Conservation (phyloP, 2,113 vertebrate species). For the Synodontis membranacea region DNA sequence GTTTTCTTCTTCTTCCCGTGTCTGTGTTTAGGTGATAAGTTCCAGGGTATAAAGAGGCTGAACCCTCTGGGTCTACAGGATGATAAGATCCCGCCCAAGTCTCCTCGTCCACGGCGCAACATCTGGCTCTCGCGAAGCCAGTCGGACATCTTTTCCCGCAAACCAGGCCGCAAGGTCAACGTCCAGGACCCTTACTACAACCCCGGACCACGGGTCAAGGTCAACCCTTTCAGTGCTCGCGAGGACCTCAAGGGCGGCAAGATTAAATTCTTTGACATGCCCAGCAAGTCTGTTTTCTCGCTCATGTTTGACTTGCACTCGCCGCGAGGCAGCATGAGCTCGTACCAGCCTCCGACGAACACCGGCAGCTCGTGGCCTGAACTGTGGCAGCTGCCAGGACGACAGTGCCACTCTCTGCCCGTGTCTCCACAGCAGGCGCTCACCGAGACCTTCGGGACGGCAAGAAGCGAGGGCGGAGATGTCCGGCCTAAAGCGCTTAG, state of each 20-base stretch:
- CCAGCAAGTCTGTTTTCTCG: slow-evolving; percentile 95
- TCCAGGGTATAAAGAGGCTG: slow-evolving; percentile 84
- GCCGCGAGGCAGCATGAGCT: slow-evolving; percentile 71
- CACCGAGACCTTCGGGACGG: slow-evolving; percentile 69
- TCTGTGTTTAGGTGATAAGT: slow-evolving; percentile 77
- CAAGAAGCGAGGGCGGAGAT: slow-evolving; percentile 71
- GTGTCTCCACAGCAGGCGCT: slow-evolving; percentile 82
- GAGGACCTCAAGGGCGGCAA: slow-evolving; percentile 96
- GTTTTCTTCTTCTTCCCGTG: background rate
- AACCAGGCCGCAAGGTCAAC: slow-evolving; percentile 82
- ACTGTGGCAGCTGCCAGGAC: slow-evolving; percentile 68
- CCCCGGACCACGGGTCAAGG: slow-evolving; percentile 76
- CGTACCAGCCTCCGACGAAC: slow-evolving; percentile 61
- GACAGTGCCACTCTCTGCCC: slow-evolving; percentile 87
- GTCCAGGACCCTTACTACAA: slow-evolving; percentile 91
- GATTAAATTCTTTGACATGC: slow-evolving; percentile 93
- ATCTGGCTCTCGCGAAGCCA: slow-evolving; percentile 96
- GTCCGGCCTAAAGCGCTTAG: slow-evolving; percentile 71
- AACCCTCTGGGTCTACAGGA: slow-evolving; percentile 81
- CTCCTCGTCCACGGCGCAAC: slow-evolving; percentile 86
- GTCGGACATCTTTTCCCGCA: slow-evolving; percentile 92
- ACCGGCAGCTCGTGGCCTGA: slow-evolving; percentile 47
- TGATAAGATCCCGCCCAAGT: slow-evolving; percentile 91
- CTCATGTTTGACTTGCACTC: slow-evolving; percentile 92
- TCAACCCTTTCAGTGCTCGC: slow-evolving; percentile 93